Evolutionary conservation across 2,888 invertebrate species (phyloP), one percentile per base, ranked within the genome.

Genomic region (Pseudococcus longispinus): DNA sequence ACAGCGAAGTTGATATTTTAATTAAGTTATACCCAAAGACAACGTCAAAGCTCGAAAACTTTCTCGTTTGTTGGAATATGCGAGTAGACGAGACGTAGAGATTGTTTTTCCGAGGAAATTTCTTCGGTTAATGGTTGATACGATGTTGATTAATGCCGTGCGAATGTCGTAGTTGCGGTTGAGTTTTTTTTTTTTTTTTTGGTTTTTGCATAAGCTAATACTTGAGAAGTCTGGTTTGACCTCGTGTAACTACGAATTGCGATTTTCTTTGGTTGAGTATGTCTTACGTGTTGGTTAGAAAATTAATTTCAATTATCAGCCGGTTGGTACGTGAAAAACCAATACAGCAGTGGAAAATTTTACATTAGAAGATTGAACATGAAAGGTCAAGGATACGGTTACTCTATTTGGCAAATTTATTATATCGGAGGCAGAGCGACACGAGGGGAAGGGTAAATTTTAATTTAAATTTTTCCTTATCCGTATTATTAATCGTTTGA

Each of bases 261-360:
- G 60, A 60, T 23, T 23, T 60, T 23, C 5, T 60, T 60, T 51
- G 0, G n/a, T n/a, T n/a, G n/a, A 60, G 55, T n/a, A 55, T 20
- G 55, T 60, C 60, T 15, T 29, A 70, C 70, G 29, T 13, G 70
- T 32, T 29, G 32, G 29, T 29, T 70, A 55, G 70, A 70, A 70
- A 70, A 70, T 70, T 70, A 29, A 32, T 70, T 70, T 29, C 70
- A 70, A 70, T 70, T 70, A 70, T 70, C 70, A 70, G 70, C 70
- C 70, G 70, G 1, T 70, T 18, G 29, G 32, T 70, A 18, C 70
- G 70, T 70, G 70, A 70, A 70, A 70, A 70, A 18, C 18, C 18
- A 70, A 29, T 18, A 13, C 1, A 29, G 70, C 70, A 26, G 70
- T 70, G 70, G 70, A 70, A 70, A 70, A 70, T 70, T 70, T 70